Conservation (phyloP, 1,140 invertebrate species). For the Brachionus asplanchnoidis region DNA sequence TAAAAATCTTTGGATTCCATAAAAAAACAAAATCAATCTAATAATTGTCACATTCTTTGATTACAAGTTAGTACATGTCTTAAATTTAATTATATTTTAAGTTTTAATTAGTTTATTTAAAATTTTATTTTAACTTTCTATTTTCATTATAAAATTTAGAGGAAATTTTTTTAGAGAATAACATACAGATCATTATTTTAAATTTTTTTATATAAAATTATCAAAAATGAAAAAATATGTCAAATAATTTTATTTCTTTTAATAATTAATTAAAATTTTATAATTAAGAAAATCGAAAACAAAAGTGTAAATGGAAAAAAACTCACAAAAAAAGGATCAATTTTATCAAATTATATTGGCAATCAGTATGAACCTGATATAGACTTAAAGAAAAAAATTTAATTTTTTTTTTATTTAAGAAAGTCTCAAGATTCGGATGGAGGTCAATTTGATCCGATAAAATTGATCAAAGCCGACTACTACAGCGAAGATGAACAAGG, state of each 20-base stretch:
- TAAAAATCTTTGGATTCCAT: too few relatives aligned
- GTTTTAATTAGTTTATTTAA: too few relatives aligned
- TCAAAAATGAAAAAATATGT: too few relatives aligned
- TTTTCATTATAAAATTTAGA: too few relatives aligned
- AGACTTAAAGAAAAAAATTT: not conserved
- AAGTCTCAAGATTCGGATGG: not conserved
- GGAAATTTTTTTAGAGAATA: too few relatives aligned
- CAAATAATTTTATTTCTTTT: not conserved
- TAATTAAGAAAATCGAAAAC: not conserved
- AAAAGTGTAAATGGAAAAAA: slow-evolving; percentile 43
- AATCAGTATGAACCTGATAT: not conserved
- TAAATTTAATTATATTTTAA: too few relatives aligned
- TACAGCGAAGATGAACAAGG: not conserved
- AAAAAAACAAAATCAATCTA: too few relatives aligned
- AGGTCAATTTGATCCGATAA: not conserved
- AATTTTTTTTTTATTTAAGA: not conserved
- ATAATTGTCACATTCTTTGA: too few relatives aligned
- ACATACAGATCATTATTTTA: too few relatives aligned
- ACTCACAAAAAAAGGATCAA: slow-evolving; percentile 48
- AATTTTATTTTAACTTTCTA: too few relatives aligned
- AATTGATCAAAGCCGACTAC: not conserved
- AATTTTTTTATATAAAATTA: not conserved
- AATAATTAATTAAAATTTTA: not conserved
- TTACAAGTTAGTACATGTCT: too few relatives aligned
- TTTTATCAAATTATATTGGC: slow-evolving; percentile 49